Conservation (phyloP, 2,113 vertebrate species). For the Nycticryphes semicollaris region DNA sequence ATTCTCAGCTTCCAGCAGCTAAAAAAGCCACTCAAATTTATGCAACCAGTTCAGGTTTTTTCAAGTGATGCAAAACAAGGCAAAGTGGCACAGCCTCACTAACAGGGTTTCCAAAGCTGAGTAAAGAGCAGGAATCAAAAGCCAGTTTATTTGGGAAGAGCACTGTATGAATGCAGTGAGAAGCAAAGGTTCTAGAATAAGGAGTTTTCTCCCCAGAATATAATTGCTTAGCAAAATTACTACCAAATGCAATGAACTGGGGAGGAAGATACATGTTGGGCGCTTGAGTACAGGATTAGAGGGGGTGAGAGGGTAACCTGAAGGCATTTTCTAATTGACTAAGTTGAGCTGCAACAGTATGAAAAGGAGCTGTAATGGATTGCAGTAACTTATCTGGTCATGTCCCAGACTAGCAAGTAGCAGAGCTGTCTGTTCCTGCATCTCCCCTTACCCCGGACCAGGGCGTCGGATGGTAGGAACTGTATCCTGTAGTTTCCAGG, state of each 20-base stretch:
- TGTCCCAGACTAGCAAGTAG: not conserved
- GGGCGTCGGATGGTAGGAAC: not conserved
- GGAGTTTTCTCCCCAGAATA: not conserved
- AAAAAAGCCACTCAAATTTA: not conserved
- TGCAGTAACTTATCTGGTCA: not conserved
- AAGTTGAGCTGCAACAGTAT: not conserved
- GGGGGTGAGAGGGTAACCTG: not conserved
- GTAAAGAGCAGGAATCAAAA: not conserved
- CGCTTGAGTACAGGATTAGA: not conserved
- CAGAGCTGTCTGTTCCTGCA: rapidly evolving
- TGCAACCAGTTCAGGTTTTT: not conserved
- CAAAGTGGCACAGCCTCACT: not conserved
- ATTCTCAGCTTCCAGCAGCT: not conserved
- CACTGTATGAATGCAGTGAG: not conserved
- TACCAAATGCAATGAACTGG: not conserved
- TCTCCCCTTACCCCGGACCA: not conserved
- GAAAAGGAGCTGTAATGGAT: not conserved
- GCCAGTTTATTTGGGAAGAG: not conserved
- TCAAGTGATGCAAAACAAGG: not conserved
- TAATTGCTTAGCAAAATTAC: not conserved
- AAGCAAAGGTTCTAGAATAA: not conserved
- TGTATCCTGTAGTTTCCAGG: not conserved
- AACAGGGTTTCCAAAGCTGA: not conserved
- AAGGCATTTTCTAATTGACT: not conserved
- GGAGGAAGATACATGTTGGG: rapidly evolving